Percentiles rank a stretch among this genome's conserved stretches.
These are phyloP conservation scores for Troides oblongomaculatus DNA, from an alignment of 2,888 invertebrate species.

Conservation along the genomic window DNA sequence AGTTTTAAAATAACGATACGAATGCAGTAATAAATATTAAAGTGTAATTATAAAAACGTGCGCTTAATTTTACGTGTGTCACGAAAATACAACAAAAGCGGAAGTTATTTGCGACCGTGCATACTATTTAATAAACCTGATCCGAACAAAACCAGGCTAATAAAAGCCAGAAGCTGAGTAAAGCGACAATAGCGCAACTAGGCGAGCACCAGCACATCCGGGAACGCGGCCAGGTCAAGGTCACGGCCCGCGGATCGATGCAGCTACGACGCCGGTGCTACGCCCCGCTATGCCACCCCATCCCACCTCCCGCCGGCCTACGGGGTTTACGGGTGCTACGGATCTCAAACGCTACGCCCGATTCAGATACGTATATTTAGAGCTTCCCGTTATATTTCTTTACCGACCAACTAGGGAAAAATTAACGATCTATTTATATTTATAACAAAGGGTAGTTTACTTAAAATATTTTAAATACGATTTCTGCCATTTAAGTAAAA, in stretches of 20 bases:
- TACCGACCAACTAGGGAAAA: constrained; percentile 11
- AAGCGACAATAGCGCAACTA: constrained; percentile 71
- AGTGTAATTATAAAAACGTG: too few species aligned
- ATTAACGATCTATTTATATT: background rate
- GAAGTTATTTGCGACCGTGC: constrained; percentile 23
- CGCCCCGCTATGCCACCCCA: constrained; percentile 46
- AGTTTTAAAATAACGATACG: too few species aligned
- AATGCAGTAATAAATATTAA: too few species aligned
- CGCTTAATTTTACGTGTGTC: background rate
- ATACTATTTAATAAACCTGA: constrained; percentile 29
- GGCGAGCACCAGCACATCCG: constrained; percentile 69
- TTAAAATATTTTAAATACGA: too few species aligned
- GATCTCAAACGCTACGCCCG: constrained; percentile 43
- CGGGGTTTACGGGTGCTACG: constrained; percentile 41
- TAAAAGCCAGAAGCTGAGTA: constrained; percentile 65
- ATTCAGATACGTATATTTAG: constrained; percentile 30
- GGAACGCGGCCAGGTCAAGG: constrained; percentile 82
- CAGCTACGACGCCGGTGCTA: constrained; percentile 73
- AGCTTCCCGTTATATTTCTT: constrained; percentile 34
- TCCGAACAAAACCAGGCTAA: constrained; percentile 58
- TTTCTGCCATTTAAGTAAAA: too few species aligned
- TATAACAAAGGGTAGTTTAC: background rate
- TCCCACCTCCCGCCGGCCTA: constrained; percentile 39
- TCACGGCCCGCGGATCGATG: constrained; percentile 83
- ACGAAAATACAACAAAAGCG: constrained; percentile 21